phyloP scores from a whole-genome alignment of 2,888 invertebrate genomes.

The Synanthedon andrenaeformis region DNA sequence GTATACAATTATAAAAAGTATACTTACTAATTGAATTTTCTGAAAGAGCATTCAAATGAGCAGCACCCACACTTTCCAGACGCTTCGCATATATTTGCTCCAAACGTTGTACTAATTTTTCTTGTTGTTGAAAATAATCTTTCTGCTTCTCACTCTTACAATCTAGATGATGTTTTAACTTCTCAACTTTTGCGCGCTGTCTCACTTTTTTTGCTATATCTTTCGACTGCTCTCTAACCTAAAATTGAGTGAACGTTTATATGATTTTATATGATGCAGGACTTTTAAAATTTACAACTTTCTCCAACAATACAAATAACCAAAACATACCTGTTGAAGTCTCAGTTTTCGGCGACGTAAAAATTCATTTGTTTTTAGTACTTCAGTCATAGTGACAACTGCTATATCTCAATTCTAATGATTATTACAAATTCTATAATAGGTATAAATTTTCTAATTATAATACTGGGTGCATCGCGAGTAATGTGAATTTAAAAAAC shows the following conservation, averaged over 20 bases:
- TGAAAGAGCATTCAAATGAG: constrained; percentile 39
- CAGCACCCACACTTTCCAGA: constrained; percentile 40
- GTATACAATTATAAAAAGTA: no score
- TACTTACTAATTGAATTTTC: no score
- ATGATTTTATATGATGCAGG: background rate
- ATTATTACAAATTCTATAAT: no score
- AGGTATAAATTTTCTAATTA: no score
- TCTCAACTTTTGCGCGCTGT: constrained; percentile 53
- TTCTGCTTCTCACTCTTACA: constrained; percentile 43
- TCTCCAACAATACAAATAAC: no score
- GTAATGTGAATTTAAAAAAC: no score
- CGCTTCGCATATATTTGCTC: constrained; percentile 44
- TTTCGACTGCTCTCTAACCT: constrained; percentile 67
- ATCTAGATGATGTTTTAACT: constrained; percentile 35
- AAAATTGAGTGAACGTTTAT: constrained; percentile 16
- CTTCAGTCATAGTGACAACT: constrained; percentile 46
- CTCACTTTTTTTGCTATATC: constrained; percentile 61
- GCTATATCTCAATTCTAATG: background rate
- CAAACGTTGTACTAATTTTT: constrained; percentile 45
- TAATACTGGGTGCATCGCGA: no score
- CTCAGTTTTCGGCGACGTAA: constrained; percentile 53
- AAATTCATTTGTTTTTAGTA: constrained; percentile 61
- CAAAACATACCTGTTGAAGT: constrained; percentile 52
- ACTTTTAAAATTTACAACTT: no score
- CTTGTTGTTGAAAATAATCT: constrained; percentile 46